A percentile compares a stretch with the other conserved stretches of the same genome.
Evolutionary conservation across 2,113 vertebrate species (phyloP).

Genomic region (Noturus placidus): DNA sequence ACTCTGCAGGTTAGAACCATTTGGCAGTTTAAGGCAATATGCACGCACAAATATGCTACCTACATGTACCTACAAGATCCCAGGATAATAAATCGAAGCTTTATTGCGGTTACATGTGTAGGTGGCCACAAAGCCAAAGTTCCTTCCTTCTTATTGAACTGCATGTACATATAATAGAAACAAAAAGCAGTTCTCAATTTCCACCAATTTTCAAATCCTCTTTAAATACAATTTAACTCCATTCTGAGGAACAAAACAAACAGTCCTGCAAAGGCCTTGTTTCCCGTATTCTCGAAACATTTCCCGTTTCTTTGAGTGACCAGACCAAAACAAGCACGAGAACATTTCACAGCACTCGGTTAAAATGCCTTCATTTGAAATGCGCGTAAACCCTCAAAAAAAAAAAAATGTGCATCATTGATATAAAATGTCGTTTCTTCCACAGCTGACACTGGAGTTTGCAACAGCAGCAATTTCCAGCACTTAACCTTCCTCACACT

Average conservation of each 20-base stretch:
- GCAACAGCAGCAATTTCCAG: not conserved
- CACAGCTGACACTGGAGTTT: not conserved
- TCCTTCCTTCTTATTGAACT: conserved; percentile 5
- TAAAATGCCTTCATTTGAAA: not conserved
- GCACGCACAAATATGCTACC: not conserved
- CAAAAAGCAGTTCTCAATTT: conserved; percentile 23
- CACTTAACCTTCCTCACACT: not conserved
- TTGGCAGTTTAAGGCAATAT: not conserved
- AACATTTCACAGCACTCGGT: not conserved
- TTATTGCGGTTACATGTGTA: not conserved
- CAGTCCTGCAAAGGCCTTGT: not conserved
- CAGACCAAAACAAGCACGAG: not conserved
- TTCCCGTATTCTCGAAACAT: conserved; percentile 28
- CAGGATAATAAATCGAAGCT: not conserved
- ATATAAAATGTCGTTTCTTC: not conserved
- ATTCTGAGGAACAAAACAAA: conserved; percentile 20
- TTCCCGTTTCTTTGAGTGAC: conserved; percentile 37
- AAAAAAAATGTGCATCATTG: not conserved
- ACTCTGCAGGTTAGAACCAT: not conserved
- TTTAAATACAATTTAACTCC: not conserved
- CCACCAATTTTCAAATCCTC: conserved; percentile 26
- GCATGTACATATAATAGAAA: conserved; percentile 13
- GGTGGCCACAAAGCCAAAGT: not conserved
- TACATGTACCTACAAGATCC: conserved; percentile 8
- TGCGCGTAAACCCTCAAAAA: not conserved